Evolutionary conservation across 2,888 invertebrate species (phyloP).

Genomic region (Tenthredo amoena): DNA sequence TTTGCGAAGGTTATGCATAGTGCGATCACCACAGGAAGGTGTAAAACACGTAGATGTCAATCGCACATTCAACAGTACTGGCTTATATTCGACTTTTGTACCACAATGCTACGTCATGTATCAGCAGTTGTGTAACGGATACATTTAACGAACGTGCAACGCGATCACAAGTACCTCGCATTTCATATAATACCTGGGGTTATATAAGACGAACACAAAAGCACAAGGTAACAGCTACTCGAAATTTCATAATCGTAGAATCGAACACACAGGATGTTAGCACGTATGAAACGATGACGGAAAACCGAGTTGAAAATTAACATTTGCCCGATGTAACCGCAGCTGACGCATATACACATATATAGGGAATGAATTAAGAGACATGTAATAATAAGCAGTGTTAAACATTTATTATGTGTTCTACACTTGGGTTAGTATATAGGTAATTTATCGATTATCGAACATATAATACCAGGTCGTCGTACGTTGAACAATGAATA

Average conservation of each 20-base stretch:
- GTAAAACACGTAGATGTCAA: constrained; percentile 1
- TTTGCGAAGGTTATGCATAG: background rate
- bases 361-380: background rate
- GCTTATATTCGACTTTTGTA: background rate
- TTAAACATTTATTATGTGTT: background rate
- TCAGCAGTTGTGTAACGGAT: background rate
- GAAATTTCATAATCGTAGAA: background rate
- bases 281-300: background rate
- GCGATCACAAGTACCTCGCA: background rate
- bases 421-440: background rate
- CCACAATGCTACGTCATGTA: background rate
- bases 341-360: background rate
- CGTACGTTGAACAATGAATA: background rate
- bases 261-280: background rate
- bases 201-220: background rate
- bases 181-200: background rate
- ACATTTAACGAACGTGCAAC: constrained; percentile 32
- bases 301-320: background rate
- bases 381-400: background rate
- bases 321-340: background rate
- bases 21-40: background rate
- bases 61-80: background rate
- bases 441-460: background rate
- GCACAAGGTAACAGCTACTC: background rate
- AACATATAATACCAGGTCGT: background rate